Base-by-base conservation (phyloP, 1,140 invertebrate species). In the Protaetia brevitarsis region DNA sequence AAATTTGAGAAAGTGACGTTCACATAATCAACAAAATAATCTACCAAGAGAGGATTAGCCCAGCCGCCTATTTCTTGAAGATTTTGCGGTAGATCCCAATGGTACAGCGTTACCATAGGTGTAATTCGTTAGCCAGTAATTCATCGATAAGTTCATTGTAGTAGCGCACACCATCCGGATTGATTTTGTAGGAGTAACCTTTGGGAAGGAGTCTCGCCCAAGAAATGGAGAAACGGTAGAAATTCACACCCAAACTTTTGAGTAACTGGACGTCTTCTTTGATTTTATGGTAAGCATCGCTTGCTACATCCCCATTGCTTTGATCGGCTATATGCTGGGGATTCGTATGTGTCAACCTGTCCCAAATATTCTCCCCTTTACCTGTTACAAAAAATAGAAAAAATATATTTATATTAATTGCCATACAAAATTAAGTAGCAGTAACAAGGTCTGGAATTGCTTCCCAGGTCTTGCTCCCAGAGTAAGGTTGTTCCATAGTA, bases 191-290 rank as follows among this genome's bases (percentile, higher is more conserved):
- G n/a, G 81, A 41, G 36, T 73, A 78, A 13, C 85, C 85, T 34
- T 78, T 77, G 10, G 86, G 85, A 3, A 87, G 69, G 23, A 88
- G 74, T 66, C 87, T 70, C 0, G 82, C 29, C 84, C 84, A 85
- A n/a, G 84, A 82, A 63, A 88, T 78, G 0, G 85, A 86, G 73
- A 87, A 85, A 8, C 85, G 75, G 69, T 87, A 87, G 68, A 77
- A 78, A 64, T 77, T 64, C 7, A 80, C 81, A 4, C 81, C 81
- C n/a, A 84, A 71, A 34, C 80, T 73, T 67, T 80, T 82, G 2
- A 84, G 51, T 66, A 84, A 74, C 59, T 75, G 64, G 2, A 86
- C 76, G 67, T 86, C 85, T 63, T 84, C 77, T 69, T 79, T 78
- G 63, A 81, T 84, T 65, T 81, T 79, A 69, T 86, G 79, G 67